Evolutionary conservation across 2,888 invertebrate species (phyloP), one percentile per base, ranked within the genome.

Genomic region (Polydrusus tereticollis): DNA sequence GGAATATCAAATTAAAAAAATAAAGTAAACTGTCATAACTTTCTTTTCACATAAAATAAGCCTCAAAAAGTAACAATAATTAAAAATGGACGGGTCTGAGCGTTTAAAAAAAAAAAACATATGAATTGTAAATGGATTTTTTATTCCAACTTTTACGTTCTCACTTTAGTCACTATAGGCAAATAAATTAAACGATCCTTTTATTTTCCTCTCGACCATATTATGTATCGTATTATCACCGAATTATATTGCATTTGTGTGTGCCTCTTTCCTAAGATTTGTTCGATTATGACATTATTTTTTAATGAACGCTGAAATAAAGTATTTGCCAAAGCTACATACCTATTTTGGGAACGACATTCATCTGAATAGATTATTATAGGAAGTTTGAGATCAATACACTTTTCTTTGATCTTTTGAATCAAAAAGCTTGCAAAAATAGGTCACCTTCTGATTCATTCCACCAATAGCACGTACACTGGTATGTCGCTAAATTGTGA

Each of bases 331-430:
- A 63, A 47, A 18, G 26, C 36, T 2, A 70, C 58, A 70, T 80
- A 80, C 57, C 77, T 52, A 67, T 82, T 81, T 74, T 81, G 81
- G 38, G 74, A 72, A 0, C 75, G n/a, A 67, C 81, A 82, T 2
- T 78, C 78, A 74, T 81, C 79, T 47, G 77, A 78, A 57, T 76
- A 81, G 16, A 81, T 71, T 20, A 81, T 74, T 14, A 81, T 60
- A 10, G 76, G 76, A 10, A 73, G 69, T 52, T 75, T 75, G 50
- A 10, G 41, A 45, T 7, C 14, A 23, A 8, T 62, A 12, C 26
- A 72, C 43, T 55, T 58, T 36, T 57, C 29, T 45, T 41, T n/a
- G 8, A 74, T 68, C 29, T 74, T 69, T 18, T 74, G 50, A 8
- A 69, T 52, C 12, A 74, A 2, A 55, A 60, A 74, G 6, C 67